Base-by-base conservation (phyloP, 2,888 invertebrate genomes). In the Escarpia spicata region DNA sequence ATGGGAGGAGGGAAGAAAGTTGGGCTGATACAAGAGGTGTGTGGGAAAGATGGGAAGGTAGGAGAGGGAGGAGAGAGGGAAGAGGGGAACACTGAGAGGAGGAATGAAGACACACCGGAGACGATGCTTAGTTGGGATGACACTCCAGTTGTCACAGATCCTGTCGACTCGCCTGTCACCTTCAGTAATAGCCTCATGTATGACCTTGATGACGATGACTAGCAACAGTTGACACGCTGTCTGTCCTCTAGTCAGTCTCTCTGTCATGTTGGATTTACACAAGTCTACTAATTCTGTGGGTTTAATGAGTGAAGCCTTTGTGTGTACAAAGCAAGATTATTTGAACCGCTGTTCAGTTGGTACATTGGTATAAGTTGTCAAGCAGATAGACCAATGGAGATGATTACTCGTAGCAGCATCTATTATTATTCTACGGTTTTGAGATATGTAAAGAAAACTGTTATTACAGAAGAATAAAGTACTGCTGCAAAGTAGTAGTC, bases 171-270 rank as follows among this genome's bases (percentile, higher is more conserved):
- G 6, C 44, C 91, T n/a, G 91, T 91, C 31, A 52, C 43, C 31
- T 52, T 91, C 91, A 44, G 44, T n/a, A 91, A 91, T 31, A 91
- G 52, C 10, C 44, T 52, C 44, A 91, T 91, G 91, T 91, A 45
- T 91, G 91, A 91, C 12, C 91, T 91, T 19, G 91, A 91, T 91
- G 43, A 45, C 26, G 91, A 91, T 91, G 43, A 91, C 91, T 75
- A 89, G n/a, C 91, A 91, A 91, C 26, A 37, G 52, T 12, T 52
- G 52, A 52, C 52, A 52, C 37, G 37, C 52, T 52, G 52, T 52
- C 52, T 90, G 4, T 60, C 92, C 91, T 44, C 90, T 91, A 58
- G 92, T 92, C 91, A 92, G 93, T 89, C 91, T 92, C 43, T 90
- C 75, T 26, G 75, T 75, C 19, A 75, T 75, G 75, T 75, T 19